Percentiles rank a stretch among this genome's conserved stretches.
These are phyloP conservation scores for Dipodomys stephensi DNA, from an alignment of 2,113 vertebrate genomes.

Conservation along the genomic window DNA sequence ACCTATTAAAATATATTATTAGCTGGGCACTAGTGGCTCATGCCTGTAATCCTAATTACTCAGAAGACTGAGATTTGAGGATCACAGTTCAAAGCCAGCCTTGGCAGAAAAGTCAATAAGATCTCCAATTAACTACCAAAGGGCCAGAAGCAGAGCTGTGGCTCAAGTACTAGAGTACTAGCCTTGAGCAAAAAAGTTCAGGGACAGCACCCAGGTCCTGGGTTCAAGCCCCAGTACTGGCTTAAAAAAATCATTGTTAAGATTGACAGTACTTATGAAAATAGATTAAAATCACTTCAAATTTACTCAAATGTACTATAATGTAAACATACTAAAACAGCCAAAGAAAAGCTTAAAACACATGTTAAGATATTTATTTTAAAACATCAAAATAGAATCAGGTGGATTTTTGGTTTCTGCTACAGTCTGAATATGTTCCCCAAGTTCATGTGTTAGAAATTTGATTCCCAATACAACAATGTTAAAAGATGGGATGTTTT, in stretches of 20 bases:
- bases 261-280: slow-evolving; percentile 57
- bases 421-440: not conserved
- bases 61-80: no score
- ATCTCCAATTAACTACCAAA: no score
- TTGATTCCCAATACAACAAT: not conserved
- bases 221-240: no score
- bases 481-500: not conserved
- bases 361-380: slow-evolving; percentile 46
- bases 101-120: no score
- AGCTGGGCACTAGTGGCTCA: no score
- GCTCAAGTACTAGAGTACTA: no score
- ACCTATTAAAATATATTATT: not conserved
- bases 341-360: not conserved
- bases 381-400: slow-evolving; percentile 33
- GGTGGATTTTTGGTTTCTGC: not conserved
- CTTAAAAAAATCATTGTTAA: slow-evolving; percentile 20
- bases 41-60: no score
- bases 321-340: not conserved
- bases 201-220: no score
- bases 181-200: no score
- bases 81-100: no score
- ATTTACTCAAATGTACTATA: slow-evolving; percentile 37
- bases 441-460: not conserved
- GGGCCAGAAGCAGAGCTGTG: no score
- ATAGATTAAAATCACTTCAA: slow-evolving; percentile 8